A percentile compares a stretch with the other conserved stretches of the same genome.
These are phyloP conservation scores for Parnassius glacialis DNA, from an alignment of 2,888 invertebrate genomes.

Conservation along the genomic window DNA sequence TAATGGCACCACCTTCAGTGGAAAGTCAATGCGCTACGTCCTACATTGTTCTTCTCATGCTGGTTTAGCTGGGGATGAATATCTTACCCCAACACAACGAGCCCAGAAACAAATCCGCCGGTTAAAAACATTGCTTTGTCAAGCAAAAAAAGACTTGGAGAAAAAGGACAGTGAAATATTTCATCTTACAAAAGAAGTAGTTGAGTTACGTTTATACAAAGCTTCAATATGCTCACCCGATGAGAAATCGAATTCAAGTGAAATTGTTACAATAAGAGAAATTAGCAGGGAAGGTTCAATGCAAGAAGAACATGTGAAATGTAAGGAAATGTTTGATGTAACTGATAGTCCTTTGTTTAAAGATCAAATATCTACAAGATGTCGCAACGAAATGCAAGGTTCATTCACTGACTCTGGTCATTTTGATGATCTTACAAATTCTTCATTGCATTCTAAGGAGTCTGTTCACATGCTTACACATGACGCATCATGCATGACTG, in stretches of 20 bases:
- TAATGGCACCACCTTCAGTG: slow-evolving; percentile 86
- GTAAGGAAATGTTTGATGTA: slow-evolving; percentile 72
- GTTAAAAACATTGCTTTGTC: slow-evolving; percentile 85
- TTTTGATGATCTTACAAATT: slow-evolving; percentile 90
- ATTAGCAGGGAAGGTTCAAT: slow-evolving; percentile 75
- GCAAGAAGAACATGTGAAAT: slow-evolving; percentile 59
- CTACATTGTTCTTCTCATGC: slow-evolving; percentile 92
- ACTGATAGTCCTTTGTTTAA: slow-evolving; percentile 74
- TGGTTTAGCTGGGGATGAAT: slow-evolving; percentile 89
- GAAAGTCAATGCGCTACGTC: slow-evolving; percentile 88
- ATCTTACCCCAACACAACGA: slow-evolving; percentile 93
- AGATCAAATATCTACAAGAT: slow-evolving; percentile 66
- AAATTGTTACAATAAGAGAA: slow-evolving; percentile 87
- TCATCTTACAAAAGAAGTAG: slow-evolving; percentile 88
- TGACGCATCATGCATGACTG: slow-evolving; percentile 77
- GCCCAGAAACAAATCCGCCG: slow-evolving; percentile 90
- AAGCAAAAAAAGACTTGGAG: slow-evolving; percentile 88
- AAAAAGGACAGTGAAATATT: slow-evolving; percentile 91
- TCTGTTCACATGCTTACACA: slow-evolving; percentile 81
- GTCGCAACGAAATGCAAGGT: slow-evolving; percentile 84
- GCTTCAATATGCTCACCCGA: slow-evolving; percentile 89
- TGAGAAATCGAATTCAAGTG: slow-evolving; percentile 89
- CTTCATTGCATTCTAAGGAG: slow-evolving; percentile 89
- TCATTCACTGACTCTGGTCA: slow-evolving; percentile 93
- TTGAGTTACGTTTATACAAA: slow-evolving; percentile 89